A percentile compares a stretch with the other conserved stretches of the same genome.
Conservation (phyloP, 1,140 invertebrate species). For the Drosophila novamexicana region DNA sequence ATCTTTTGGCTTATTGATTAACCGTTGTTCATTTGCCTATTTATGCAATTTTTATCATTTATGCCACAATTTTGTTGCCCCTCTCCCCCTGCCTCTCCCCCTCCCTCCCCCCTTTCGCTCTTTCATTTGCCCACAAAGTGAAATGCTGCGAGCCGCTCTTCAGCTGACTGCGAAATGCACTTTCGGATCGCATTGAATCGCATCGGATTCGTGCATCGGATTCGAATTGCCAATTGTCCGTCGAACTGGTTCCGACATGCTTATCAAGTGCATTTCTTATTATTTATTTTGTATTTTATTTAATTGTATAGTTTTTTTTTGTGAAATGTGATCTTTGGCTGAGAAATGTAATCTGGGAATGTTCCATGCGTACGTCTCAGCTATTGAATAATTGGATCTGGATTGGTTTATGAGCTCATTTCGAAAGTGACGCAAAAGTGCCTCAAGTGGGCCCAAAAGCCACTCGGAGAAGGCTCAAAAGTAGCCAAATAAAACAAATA, state of each 20-base stretch:
- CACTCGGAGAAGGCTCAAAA: too few relatives aligned
- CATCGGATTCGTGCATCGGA: not conserved
- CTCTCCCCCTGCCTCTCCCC: not conserved
- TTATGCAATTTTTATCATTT: constrained; percentile 73
- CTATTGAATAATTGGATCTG: not conserved
- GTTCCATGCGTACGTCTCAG: not conserved
- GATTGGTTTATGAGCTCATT: not conserved
- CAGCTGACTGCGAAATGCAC: constrained; percentile 23
- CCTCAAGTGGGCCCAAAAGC: not conserved
- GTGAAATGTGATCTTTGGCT: constrained; percentile 9
- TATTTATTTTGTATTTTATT: not conserved
- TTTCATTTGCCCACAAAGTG: constrained; percentile 19
- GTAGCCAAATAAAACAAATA: too few relatives aligned
- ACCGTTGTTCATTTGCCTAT: constrained; percentile 79
- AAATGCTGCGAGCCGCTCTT: constrained; percentile 15
- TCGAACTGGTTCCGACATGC: constrained; percentile 1
- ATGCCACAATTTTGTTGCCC: constrained; percentile 32
- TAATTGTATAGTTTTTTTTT: too few relatives aligned
- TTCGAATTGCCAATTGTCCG: not conserved
- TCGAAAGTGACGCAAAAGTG: not conserved
- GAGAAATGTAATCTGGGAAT: not conserved
- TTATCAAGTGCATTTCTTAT: not conserved
- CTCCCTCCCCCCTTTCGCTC: not conserved
- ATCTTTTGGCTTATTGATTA: constrained; percentile 78
- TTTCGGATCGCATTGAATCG: constrained; percentile 12